phyloP scores from a whole-genome alignment of 1,140 invertebrate genomes.

The Ips typographus region DNA sequence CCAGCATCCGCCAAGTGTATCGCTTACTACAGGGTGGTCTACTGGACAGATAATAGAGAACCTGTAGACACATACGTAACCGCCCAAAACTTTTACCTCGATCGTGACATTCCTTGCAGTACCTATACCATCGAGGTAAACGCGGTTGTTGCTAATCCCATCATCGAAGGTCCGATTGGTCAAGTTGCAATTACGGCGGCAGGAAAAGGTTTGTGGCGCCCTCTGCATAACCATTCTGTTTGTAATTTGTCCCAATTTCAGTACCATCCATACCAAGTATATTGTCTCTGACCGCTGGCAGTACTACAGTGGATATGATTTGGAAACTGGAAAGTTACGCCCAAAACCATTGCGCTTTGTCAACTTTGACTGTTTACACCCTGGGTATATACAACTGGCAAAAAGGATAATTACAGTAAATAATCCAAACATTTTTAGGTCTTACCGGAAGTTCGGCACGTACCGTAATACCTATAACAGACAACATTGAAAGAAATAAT shows the following conservation, averaged over 20 bases:
- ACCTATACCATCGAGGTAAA: slow-evolving; percentile 17
- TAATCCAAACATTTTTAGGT: background rate
- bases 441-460: background rate
- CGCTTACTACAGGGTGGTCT: slow-evolving; percentile 14
- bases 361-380: background rate
- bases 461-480: slow-evolving; percentile 2
- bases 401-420: background rate
- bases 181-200: background rate
- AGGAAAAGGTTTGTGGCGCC: background rate
- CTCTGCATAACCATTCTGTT: background rate
- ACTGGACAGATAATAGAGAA: slow-evolving; percentile 10
- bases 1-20: slow-evolving; percentile 6
- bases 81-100: background rate
- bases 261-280: slow-evolving; percentile 1
- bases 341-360: slow-evolving; percentile 4
- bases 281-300: background rate
- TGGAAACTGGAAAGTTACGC: slow-evolving; percentile 4
- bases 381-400: slow-evolving; percentile 1
- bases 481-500: slow-evolving; percentile 2
- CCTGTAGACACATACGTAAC: slow-evolving; percentile 7
- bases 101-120: slow-evolving; percentile 6
- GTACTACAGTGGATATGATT: slow-evolving; percentile 4
- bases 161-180: slow-evolving; percentile 1
- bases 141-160: slow-evolving; percentile 11
- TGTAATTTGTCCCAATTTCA: background rate